Percentiles rank a stretch among this genome's conserved stretches.
phyloP scores from a whole-genome alignment of 2,797 vertebrate species.

The Ataeniobius toweri region DNA sequence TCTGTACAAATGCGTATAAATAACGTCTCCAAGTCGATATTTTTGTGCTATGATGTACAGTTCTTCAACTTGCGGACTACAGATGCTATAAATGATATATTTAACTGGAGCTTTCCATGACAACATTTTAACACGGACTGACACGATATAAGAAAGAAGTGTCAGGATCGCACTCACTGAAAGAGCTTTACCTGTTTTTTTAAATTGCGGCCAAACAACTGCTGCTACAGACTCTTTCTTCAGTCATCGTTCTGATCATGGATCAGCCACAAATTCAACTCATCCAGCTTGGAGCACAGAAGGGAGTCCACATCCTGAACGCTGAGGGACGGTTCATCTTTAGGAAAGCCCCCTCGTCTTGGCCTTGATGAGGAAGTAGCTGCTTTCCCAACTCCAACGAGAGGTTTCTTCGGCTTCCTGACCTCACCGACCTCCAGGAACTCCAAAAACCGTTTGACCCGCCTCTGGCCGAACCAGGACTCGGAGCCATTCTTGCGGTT shows the following conservation, averaged over 20 bases:
- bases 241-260: slow-evolving; percentile 61
- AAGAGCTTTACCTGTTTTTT: not conserved
- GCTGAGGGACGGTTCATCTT: slow-evolving; percentile 50
- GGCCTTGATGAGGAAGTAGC: slow-evolving; percentile 60
- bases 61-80: slow-evolving; percentile 27
- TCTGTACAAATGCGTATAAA: slow-evolving; percentile 15
- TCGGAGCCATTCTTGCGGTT: slow-evolving; percentile 83
- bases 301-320: slow-evolving; percentile 75
- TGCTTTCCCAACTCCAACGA: slow-evolving; percentile 63
- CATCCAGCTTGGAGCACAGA: slow-evolving; percentile 79
- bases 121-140: slow-evolving; percentile 9
- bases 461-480: slow-evolving; percentile 84
- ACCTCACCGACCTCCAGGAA: slow-evolving; percentile 84
- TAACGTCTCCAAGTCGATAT: slow-evolving; percentile 13
- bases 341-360: slow-evolving; percentile 65
- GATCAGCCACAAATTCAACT: slow-evolving; percentile 74
- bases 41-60: not conserved
- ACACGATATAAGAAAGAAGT: not conserved
- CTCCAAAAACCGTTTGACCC: slow-evolving; percentile 84
- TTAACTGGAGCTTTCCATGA: slow-evolving; percentile 26
- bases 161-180: not conserved
- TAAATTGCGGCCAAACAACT: slow-evolving; percentile 1
- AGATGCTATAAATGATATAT: slow-evolving; percentile 27
- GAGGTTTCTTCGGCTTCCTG: slow-evolving; percentile 80
- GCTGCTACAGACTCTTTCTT: slow-evolving; percentile 3